Conservation (phyloP, 2,888 invertebrate genomes). For the Luffia ferchaultella region DNA sequence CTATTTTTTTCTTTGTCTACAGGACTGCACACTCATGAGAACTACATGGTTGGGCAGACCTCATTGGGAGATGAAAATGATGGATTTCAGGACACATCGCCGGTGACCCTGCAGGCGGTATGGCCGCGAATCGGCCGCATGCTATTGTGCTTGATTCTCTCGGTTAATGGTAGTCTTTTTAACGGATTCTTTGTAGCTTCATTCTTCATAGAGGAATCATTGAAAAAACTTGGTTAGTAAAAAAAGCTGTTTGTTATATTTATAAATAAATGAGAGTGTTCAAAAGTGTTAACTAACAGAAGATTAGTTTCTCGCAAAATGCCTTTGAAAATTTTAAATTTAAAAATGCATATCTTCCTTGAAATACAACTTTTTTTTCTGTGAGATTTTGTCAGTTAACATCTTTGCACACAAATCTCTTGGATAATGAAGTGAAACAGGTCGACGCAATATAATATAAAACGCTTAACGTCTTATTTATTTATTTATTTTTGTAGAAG, state of each 20-base stretch:
- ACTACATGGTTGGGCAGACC: background rate
- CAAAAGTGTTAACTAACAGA: background rate
- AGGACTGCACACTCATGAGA: background rate
- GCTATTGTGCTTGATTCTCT: background rate
- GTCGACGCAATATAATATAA: no score
- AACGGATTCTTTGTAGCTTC: constrained; percentile 33
- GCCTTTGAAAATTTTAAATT: background rate
- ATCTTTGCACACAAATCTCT: no score
- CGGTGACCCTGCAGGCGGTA: background rate
- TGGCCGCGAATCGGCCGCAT: background rate
- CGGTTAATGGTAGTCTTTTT: constrained; percentile 21
- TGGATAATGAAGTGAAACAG: no score
- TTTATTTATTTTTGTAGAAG: no score
- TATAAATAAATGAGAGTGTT: background rate
- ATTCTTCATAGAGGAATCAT: constrained; percentile 26
- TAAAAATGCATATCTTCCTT: background rate
- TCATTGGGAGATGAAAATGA: background rate
- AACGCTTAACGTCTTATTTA: no score
- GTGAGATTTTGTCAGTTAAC: background rate
- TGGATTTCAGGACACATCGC: background rate
- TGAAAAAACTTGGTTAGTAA: constrained; percentile 25
- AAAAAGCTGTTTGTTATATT: no score
- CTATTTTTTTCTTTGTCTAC: background rate
- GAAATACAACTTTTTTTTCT: background rate
- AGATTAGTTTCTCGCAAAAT: background rate